Evolutionary conservation across 2,113 vertebrate species (phyloP).

Genomic region (Mirza zaza): DNA sequence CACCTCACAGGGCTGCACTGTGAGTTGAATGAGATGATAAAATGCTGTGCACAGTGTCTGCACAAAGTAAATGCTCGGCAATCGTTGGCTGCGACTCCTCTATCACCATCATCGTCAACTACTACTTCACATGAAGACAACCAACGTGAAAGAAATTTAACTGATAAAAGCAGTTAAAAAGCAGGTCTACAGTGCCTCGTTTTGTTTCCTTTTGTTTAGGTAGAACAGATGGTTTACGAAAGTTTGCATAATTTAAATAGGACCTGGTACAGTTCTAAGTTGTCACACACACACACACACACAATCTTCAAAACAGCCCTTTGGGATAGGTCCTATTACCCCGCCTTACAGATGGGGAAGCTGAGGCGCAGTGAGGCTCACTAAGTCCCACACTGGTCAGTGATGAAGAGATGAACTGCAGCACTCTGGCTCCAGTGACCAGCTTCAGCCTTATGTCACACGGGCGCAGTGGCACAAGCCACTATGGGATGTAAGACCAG

Average conservation of each 20-base stretch:
- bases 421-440: background rate
- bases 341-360: background rate
- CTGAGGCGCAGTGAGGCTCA: background rate
- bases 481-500: rapidly evolving
- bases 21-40: background rate
- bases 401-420: background rate
- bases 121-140: background rate
- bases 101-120: background rate
- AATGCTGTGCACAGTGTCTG: background rate
- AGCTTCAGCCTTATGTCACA: background rate
- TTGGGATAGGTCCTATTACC: background rate
- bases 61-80: background rate
- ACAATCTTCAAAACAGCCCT: background rate
- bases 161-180: background rate
- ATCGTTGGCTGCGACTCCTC: background rate
- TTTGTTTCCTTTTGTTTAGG: background rate
- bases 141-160: background rate
- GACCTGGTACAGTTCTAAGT: background rate
- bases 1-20: background rate
- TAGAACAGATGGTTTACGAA: background rate
- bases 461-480: background rate
- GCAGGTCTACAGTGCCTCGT: background rate
- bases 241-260: background rate
- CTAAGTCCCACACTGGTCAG: background rate
- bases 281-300: background rate